A percentile compares a stretch with the other conserved stretches of the same genome.
phyloP scores from a whole-genome alignment of 1,140 invertebrate species.

The Acromyrmex echinatior region DNA sequence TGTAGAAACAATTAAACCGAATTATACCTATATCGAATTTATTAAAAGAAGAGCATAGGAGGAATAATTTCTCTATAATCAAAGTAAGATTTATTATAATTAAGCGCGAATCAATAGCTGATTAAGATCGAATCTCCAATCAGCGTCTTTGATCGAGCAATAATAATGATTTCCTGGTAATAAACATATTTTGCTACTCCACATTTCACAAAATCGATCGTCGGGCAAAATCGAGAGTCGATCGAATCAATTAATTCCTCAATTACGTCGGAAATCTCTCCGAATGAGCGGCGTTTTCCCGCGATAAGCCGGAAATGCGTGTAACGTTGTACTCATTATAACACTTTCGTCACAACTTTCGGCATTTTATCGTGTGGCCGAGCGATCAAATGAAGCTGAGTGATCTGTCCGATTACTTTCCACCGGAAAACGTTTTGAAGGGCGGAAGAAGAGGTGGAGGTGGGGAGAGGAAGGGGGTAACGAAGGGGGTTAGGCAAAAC shows the following conservation, averaged over 20 bases:
- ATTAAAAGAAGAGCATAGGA: neutral
- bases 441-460: neutral
- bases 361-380: constrained; percentile 12
- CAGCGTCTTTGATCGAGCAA: neutral
- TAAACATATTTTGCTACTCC: neutral
- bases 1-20: neutral
- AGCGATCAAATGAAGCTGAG: constrained; percentile 40
- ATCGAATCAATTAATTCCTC: constrained; percentile 1
- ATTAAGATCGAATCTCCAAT: neutral
- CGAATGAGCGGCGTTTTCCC: neutral
- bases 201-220: neutral
- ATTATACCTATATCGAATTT: neutral
- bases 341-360: constrained; percentile 33
- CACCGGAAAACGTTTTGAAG: constrained; percentile 20
- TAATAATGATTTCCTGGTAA: neutral
- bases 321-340: constrained; percentile 8
- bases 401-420: constrained; percentile 37
- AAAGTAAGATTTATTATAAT: neutral
- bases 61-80: neutral
- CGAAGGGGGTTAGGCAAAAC: neutral
- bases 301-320: neutral
- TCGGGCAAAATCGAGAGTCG: neutral
- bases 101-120: neutral
- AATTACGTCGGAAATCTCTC: neutral
- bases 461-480: neutral